Base-by-base conservation (phyloP, 2,113 vertebrate species). In the Bolborhynchus lineola region DNA sequence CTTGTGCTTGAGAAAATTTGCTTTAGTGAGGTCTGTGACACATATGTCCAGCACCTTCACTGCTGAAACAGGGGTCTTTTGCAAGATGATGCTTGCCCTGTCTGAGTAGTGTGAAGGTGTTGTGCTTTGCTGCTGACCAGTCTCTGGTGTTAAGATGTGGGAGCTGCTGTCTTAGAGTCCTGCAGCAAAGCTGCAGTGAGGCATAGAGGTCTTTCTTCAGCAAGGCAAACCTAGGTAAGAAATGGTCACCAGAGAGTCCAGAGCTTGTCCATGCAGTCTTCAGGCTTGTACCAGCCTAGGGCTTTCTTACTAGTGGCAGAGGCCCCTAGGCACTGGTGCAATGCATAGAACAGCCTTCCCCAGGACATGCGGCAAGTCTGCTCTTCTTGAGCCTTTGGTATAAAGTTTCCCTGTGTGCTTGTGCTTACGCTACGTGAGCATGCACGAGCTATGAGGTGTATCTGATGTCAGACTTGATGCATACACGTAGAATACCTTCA, bases 361-460 rank as follows among this genome's bases (percentile, higher is more conserved):
- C 35, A 35, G 67, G 31, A 46, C 35, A 37, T 0, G 3, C 0
- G 1, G 11, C 2, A 4, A 77, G 26, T 44, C 37, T 0, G 0
- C 14, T 49, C 9, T 35, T 76, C 53, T 60, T 41, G 7, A n/a
- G 16, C 24, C 76, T 83, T 69, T 44, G 24, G 12, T 53, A 12
- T 23, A 13, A 49, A 80, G 7, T 25, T 46, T 83, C 44, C 39
- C 63, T 41, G 6, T 79, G 79, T 55, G n/a, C n/a, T 83, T 88
- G 49, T 35, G 37, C 39, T 35, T 55, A 49, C 60, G 33, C 62
- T 50, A 0, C 5, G 21, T 42, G 59, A 53, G n/a, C 25, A 37
- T 82, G 39, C 13, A 16, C 8, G 17, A 72, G 44, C 13, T 14
- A 33, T 23, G 77, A 69, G 49, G 29, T 29, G 17, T 64, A 69